These are phyloP conservation scores for Seriola quinqueradiata DNA, from an alignment of 2,113 vertebrate genomes.

Conservation along the genomic window DNA sequence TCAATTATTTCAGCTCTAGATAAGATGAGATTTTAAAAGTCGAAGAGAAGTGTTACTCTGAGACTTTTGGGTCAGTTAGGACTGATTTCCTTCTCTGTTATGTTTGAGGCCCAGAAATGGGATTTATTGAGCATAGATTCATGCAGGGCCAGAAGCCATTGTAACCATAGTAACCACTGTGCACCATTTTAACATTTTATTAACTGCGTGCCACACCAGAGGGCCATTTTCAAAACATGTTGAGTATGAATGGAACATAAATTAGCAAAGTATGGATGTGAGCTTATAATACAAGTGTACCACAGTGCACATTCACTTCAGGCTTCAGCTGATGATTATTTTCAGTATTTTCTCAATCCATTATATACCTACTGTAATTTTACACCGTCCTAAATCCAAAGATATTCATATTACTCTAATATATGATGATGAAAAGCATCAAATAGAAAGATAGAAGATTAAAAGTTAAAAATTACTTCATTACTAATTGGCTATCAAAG, in stretches of 20 bases:
- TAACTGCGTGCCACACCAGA: neutral
- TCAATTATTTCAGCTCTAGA: neutral
- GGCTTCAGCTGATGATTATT: neutral
- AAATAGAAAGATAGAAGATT: neutral
- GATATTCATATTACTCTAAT: neutral
- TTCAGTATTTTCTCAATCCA: too few species aligned
- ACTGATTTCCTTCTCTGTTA: neutral
- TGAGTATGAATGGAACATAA: neutral
- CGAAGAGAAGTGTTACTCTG: neutral
- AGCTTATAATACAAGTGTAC: neutral
- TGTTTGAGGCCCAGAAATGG: neutral
- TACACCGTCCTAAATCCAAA: neutral
- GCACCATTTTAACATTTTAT: neutral
- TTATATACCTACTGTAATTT: too few species aligned
- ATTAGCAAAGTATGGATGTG: neutral
- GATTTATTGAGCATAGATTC: neutral
- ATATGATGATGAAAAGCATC: neutral
- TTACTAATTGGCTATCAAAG: too few species aligned
- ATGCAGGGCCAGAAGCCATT: neutral
- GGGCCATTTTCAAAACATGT: neutral
- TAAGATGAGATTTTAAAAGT: neutral
- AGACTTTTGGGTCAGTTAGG: neutral
- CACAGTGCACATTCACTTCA: too few species aligned
- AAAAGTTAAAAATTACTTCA: too few species aligned
- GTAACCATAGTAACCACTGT: conserved; percentile 15